phyloP scores from a whole-genome alignment of 2,113 vertebrate genomes.

The Zonotrichia leucophrys region DNA sequence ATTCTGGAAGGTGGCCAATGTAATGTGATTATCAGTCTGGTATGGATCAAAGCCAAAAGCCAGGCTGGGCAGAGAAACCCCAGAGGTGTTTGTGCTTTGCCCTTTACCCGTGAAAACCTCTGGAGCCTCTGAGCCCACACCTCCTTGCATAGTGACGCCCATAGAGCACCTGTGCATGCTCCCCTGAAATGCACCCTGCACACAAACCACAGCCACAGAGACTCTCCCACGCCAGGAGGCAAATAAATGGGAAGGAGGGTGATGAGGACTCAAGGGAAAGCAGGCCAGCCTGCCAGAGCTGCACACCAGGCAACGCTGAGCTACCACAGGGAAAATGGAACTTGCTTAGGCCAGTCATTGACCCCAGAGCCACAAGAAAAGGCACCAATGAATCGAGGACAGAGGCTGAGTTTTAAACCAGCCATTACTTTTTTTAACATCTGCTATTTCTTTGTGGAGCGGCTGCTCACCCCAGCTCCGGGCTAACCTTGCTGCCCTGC shows the following conservation, averaged over 20 bases:
- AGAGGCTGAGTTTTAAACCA: neutral
- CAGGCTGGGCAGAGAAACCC: neutral
- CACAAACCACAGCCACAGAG: neutral
- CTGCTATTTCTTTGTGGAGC: accelerated
- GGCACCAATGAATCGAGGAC: neutral
- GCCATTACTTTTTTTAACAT: neutral
- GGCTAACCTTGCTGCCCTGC: neutral
- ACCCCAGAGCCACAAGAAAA: neutral
- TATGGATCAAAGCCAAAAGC: neutral
- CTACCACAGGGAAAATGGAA: neutral
- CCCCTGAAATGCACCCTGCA: neutral
- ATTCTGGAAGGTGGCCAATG: neutral
- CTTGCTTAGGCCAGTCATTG: neutral
- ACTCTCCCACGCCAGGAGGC: neutral
- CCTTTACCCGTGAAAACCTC: neutral
- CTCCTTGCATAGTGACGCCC: neutral
- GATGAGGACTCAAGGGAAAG: neutral
- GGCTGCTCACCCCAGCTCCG: neutral
- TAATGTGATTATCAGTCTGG: neutral
- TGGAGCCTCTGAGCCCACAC: neutral
- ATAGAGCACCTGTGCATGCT: neutral
- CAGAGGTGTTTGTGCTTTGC: neutral
- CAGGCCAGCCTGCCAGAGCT: neutral
- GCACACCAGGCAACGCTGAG: neutral
- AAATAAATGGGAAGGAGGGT: neutral